phyloP scores from a whole-genome alignment of 2,797 vertebrate genomes.

The Eulemur mongoz region DNA sequence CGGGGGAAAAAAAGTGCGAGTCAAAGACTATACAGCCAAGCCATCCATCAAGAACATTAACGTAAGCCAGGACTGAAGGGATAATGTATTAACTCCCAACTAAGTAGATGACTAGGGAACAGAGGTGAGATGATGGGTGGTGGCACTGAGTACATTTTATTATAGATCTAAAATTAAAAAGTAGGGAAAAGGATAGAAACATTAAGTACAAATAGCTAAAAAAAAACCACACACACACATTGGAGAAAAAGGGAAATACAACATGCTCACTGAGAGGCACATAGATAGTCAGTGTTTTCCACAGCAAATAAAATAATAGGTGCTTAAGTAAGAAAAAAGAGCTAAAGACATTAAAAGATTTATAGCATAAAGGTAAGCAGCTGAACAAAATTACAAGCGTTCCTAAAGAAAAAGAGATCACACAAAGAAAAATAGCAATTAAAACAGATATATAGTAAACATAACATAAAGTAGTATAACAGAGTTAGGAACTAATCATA shows the following conservation, averaged over 20 bases:
- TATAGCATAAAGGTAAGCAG: background rate
- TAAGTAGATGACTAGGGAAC: background rate
- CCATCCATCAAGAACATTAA: background rate
- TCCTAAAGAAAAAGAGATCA: background rate
- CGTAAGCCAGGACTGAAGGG: background rate
- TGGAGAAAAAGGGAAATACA: background rate
- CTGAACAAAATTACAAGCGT: constrained; percentile 1
- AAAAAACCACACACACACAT: background rate
- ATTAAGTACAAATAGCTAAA: background rate
- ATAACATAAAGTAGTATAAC: background rate
- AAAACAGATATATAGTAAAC: background rate
- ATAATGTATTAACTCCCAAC: background rate
- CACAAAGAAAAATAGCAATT: background rate
- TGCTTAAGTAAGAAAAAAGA: background rate
- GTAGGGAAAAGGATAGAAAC: background rate
- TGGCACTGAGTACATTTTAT: background rate
- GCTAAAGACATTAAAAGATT: background rate
- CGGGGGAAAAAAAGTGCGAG: background rate
- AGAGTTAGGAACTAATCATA: background rate
- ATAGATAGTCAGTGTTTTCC: background rate
- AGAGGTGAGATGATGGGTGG: background rate
- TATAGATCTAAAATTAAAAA: background rate
- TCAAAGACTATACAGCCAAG: background rate
- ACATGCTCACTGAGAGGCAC: background rate
- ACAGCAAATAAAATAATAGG: background rate